Evolutionary conservation across 2,113 vertebrate species (phyloP).

Genomic region (Neotragus pygmaeus): DNA sequence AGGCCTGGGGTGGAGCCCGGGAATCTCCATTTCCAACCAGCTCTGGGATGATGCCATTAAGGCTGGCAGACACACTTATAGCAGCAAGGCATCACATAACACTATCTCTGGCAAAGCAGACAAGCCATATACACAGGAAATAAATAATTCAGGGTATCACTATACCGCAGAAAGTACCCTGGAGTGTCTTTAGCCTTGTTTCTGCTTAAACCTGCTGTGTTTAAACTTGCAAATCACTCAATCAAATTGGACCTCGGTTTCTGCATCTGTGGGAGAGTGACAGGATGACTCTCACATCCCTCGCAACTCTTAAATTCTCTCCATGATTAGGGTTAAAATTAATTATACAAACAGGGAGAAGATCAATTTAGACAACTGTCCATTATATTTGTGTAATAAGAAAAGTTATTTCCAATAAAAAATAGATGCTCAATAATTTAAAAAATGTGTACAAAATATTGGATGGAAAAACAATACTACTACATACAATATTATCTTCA

Average conservation of each 20-base stretch:
- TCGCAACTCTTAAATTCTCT: neutral
- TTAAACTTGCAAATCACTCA: neutral
- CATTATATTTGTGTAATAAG: neutral
- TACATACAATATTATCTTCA: neutral
- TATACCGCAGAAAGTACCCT: neutral
- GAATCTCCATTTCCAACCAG: neutral
- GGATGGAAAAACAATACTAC: neutral
- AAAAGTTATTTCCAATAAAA: neutral
- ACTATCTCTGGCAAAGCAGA: neutral
- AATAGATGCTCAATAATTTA: neutral
- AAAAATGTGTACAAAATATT: neutral
- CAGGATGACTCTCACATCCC: neutral
- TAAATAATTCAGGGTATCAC: neutral
- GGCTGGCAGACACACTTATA: neutral
- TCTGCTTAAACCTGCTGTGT: neutral
- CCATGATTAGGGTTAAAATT: neutral
- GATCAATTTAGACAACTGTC: neutral
- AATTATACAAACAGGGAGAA: neutral
- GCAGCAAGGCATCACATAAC: neutral
- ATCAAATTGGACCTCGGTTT: neutral
- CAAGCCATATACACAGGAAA: neutral
- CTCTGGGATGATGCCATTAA: neutral
- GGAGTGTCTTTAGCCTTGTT: neutral
- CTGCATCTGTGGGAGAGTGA: neutral
- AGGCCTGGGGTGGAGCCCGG: neutral